Conservation (phyloP, 2,113 vertebrate genomes). For the Phalacrocorax pelagicus region DNA sequence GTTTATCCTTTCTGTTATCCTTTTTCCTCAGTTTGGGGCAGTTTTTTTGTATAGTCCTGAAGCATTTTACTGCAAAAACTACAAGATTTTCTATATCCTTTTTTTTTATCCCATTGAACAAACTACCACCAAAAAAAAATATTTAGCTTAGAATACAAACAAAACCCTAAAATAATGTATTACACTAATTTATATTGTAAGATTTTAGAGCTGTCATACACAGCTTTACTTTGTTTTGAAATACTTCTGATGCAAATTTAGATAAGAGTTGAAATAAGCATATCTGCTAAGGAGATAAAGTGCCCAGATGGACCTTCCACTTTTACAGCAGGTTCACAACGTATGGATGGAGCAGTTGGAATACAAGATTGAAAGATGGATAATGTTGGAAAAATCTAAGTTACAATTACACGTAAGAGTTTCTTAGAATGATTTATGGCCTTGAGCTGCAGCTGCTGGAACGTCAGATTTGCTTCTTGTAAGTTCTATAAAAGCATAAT, state of each 20-base stretch:
- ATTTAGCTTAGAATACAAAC: not conserved
- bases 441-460: constrained; percentile 24
- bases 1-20: not conserved
- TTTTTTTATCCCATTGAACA: not conserved
- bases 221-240: not conserved
- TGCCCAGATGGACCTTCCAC: constrained; percentile 11
- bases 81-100: not conserved
- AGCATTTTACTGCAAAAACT: not conserved
- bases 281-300: not conserved
- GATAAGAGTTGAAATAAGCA: not conserved
- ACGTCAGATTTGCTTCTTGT: constrained; percentile 14
- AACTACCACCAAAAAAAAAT: not conserved
- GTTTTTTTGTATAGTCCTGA: not conserved
- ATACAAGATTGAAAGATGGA: not conserved
- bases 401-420: constrained; percentile 9
- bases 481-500: constrained; percentile 44
- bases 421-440: constrained; percentile 45
- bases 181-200: not conserved
- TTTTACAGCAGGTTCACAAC: constrained; percentile 9
- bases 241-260: constrained; percentile 7
- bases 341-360: not conserved
- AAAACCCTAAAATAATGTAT: not conserved
- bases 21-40: not conserved
- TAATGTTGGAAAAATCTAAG: constrained; percentile 33
- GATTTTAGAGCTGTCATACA: not conserved